phyloP scores from a whole-genome alignment of 2,113 vertebrate genomes.

The Symphodus melops region DNA sequence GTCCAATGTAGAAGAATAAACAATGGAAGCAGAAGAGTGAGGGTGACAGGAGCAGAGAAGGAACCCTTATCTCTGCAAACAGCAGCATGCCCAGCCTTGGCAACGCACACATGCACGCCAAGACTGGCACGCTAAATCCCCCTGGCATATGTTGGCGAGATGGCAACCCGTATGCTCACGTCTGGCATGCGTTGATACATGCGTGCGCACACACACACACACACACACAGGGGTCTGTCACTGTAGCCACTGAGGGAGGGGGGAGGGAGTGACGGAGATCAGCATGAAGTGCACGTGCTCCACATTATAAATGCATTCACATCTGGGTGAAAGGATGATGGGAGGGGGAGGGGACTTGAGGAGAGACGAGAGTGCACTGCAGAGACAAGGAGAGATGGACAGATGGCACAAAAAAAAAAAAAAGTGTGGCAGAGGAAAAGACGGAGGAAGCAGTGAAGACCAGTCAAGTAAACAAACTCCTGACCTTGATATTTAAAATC shows the following conservation, averaged over 20 bases:
- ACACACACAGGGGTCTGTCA: slow-evolving; percentile 57
- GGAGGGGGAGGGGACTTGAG: slow-evolving; percentile 60
- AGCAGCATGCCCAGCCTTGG: slow-evolving; percentile 76
- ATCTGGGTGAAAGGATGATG: slow-evolving; percentile 80
- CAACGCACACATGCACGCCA: slow-evolving; percentile 55
- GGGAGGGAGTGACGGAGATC: slow-evolving; percentile 56
- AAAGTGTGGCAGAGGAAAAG: slow-evolving; percentile 20
- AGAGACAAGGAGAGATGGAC: slow-evolving; percentile 37
- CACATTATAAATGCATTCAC: slow-evolving; percentile 84
- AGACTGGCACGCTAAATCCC: slow-evolving; percentile 79
- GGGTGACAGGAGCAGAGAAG: slow-evolving; percentile 69
- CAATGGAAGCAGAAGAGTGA: slow-evolving; percentile 70
- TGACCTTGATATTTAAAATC: slow-evolving; percentile 7
- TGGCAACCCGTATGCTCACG: slow-evolving; percentile 77
- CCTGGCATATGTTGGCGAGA: slow-evolving; percentile 80
- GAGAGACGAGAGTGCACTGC: slow-evolving; percentile 58
- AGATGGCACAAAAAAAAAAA: slow-evolving; percentile 62
- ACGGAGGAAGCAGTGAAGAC: slow-evolving; percentile 29
- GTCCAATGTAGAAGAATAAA: slow-evolving; percentile 66
- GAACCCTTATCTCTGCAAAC: slow-evolving; percentile 80
- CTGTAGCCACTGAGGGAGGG: slow-evolving; percentile 68
- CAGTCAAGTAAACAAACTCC: slow-evolving; percentile 24
- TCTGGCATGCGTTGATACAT: slow-evolving; percentile 63
- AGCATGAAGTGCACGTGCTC: slow-evolving; percentile 76
- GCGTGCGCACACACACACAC: slow-evolving; percentile 33